Percentiles rank a stretch among this genome's conserved stretches.
phyloP scores from a whole-genome alignment of 2,113 vertebrate genomes.

The Neomonachus schauinslandi region DNA sequence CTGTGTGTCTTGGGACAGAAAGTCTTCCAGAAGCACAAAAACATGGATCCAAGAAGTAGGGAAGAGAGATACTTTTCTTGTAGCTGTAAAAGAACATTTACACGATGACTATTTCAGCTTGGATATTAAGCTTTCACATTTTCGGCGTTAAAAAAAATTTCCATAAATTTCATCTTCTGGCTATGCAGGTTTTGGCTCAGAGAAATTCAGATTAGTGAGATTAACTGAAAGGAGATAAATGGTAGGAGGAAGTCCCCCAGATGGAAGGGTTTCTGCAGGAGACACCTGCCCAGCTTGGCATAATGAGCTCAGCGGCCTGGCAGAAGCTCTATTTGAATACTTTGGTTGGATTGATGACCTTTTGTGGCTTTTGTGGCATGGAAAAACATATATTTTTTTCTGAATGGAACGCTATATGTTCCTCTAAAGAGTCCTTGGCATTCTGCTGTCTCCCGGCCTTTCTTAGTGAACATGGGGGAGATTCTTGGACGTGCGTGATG shows the following conservation, averaged over 20 bases:
- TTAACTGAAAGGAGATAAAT: not conserved
- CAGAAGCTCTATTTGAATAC: not conserved
- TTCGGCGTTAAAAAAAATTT: not conserved
- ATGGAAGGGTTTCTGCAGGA: not conserved
- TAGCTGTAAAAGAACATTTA: not conserved
- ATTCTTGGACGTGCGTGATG: not conserved
- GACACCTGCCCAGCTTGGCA: not conserved
- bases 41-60: not conserved
- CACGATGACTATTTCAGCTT: not conserved
- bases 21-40: constrained; percentile 19
- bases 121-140: not conserved
- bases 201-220: not conserved
- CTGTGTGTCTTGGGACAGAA: not conserved
- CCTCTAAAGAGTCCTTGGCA: not conserved
- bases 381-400: not conserved
- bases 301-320: not conserved
- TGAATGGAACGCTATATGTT: not conserved
- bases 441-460: not conserved
- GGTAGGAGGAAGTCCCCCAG: not conserved
- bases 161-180: not conserved
- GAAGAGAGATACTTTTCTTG: not conserved
- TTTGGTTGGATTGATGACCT: not conserved
- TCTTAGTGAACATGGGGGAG: not conserved
- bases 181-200: not conserved
- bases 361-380: not conserved